Base-by-base conservation (phyloP, 2,113 vertebrate genomes). In the Falco punctatus region DNA sequence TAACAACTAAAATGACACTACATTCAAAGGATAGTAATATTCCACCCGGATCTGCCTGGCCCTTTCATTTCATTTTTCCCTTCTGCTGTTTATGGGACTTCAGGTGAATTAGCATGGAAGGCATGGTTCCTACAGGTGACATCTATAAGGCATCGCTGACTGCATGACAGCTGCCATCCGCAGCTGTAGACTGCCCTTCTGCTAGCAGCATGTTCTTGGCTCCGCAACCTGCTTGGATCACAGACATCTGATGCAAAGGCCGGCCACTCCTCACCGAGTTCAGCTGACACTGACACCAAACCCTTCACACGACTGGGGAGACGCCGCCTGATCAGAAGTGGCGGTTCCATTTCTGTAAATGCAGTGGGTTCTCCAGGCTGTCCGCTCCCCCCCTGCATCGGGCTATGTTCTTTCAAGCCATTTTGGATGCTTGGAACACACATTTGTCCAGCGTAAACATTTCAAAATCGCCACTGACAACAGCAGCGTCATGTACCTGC, bases 151-250 rank as follows among this genome's bases (percentile, higher is more conserved):
- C 92, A 89, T 94, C n/a, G 74, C 96, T 95, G 90, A 93, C 88
- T 97, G 95, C 94, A 96, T 96, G 92, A 75, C 95, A 91, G 97
- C 95, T 97, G 94, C 87, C 40, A 22, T 17, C 23, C 9, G 22
- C 97, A 97, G 91, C 97, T 97, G 90, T 55, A 96, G 96, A 91
- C 96, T 96, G 94, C 96, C 72, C 95, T 94, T 97, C 96, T 94
- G 86, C 95, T 93, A 93, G 94, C 96, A 97, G 96, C 96, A 93
- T 97, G 96, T 94, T 97, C 93, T 95, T 91, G 95, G 96, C 97
- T 97, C 96, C 11, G 70, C 96, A 93, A 6, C 96, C 90, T 81
- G 91, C 96, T 97, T 95, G 98, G 95, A 97, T 94, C 96, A 94
- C 96, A 97, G 94, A 61, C 64, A 24, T 83, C 91, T 92, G 94